These are phyloP conservation scores for Emydura subglobosa DNA, from an alignment of 2,113 vertebrate species.

Conservation along the genomic window DNA sequence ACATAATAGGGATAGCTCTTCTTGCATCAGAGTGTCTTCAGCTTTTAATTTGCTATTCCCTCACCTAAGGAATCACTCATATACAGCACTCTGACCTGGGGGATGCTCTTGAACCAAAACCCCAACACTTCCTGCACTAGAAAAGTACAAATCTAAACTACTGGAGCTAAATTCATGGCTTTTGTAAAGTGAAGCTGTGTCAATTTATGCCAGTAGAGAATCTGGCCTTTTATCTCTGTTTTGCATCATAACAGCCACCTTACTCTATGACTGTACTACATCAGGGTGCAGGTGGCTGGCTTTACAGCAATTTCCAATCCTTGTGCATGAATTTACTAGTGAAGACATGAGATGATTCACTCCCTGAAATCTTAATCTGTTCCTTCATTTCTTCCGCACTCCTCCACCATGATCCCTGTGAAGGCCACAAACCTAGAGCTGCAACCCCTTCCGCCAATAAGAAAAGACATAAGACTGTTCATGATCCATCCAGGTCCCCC, in stretches of 20 bases:
- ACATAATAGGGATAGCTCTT: neutral
- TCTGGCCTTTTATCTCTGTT: neutral
- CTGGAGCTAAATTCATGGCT: neutral
- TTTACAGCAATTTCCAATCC: neutral
- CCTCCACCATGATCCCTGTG: neutral
- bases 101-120: neutral
- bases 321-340: neutral
- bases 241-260: neutral
- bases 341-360: neutral
- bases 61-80: neutral
- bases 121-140: neutral
- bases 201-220: neutral
- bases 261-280: neutral
- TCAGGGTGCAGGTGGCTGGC: neutral
- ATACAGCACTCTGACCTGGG: neutral
- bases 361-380: neutral
- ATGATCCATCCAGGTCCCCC: neutral
- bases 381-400: neutral
- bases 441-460: neutral
- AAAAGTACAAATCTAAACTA: neutral
- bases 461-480: neutral
- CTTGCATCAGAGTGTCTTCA: neutral
- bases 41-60: neutral
- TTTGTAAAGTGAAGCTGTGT: neutral
- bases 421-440: neutral